These are phyloP conservation scores for Scaptodrosophila lebanonensis DNA, from an alignment of 1,140 invertebrate genomes.

Conservation along the genomic window DNA sequence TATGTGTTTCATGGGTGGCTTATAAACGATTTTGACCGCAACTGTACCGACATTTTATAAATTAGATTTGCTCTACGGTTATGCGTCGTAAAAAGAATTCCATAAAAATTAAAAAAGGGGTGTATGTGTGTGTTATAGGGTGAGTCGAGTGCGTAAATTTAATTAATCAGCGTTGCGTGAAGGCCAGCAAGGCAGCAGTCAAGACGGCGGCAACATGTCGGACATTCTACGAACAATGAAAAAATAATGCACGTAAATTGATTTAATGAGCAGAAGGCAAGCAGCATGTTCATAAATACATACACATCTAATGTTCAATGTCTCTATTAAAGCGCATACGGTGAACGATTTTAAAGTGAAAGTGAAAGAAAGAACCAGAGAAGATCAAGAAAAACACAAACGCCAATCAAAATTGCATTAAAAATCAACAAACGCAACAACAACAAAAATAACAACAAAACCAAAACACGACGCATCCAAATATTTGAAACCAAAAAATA, in stretches of 20 bases:
- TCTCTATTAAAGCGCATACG: not conserved
- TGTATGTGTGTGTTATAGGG: no score
- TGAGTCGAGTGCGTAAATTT: constrained; percentile 44
- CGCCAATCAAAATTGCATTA: constrained; percentile 14
- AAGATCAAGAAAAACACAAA: constrained; percentile 7
- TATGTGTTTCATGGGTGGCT: no score
- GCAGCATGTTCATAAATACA: constrained; percentile 3
- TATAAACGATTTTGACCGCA: no score
- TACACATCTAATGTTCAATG: not conserved
- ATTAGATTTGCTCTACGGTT: constrained; percentile 37
- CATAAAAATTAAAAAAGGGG: constrained; percentile 20
- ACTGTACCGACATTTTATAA: no score
- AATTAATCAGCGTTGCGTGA: constrained; percentile 54
- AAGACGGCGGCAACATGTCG: no score
- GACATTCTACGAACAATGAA: not conserved
- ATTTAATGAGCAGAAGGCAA: constrained; percentile 5
- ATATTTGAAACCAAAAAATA: constrained; percentile 41
- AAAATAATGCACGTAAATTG: constrained; percentile 26
- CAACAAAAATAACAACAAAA: constrained; percentile 6
- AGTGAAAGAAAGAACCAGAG: constrained; percentile 3
- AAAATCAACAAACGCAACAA: not conserved
- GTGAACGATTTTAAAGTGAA: constrained; percentile 17
- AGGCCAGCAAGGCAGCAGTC: not conserved
- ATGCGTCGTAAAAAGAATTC: constrained; percentile 47
- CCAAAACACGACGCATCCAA: constrained; percentile 26